Evolutionary conservation across 2,888 invertebrate genomes (phyloP), one percentile per base, ranked within the genome.

Genomic region (Zygothrica quintamaculata): DNA sequence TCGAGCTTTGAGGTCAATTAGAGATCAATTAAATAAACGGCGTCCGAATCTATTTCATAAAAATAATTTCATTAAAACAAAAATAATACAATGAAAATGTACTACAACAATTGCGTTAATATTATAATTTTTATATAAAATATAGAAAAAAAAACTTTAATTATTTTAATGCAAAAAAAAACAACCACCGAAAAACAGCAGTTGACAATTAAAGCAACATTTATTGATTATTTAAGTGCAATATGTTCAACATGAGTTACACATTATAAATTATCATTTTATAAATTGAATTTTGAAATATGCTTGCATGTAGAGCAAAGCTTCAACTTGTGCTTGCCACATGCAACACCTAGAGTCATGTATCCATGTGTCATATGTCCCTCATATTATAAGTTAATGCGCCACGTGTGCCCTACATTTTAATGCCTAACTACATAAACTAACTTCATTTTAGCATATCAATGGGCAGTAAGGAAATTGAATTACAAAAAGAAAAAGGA

Each of bases 171-270:
- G 74, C 81, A 81, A 62, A 65, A 39, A 77, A 55, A 86, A 65
- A 39, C 80, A 55, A 86, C 80, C 86, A 80, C 80, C 80, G 80
- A 86, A 62, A 73, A 74, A 62, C 51, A 72, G 53, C 84, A 76
- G 65, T 67, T 65, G 76, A 78, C 65, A 74, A 70, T 84, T 71
- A 34, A 61, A 53, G 15, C 33, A 42, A 39, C 62, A 36, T 47
- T 66, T 47, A 62, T 64, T 58, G 43, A 68, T 57, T 44, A 76
- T 65, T 22, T 5, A 22, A 22, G 47, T 6, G 52, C 29, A 50
- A 48, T 40, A 18, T 16, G 40, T 37, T 52, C 55, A 50, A 57
- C 60, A 70, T 44, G 60, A 55, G 56, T 74, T 71, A 74, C 61
- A 64, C 65, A 74, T 74, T 61, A 26, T 26, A 51, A 71, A 74